phyloP scores from a whole-genome alignment of 2,113 vertebrate species.

The Taurulus bubalis region DNA sequence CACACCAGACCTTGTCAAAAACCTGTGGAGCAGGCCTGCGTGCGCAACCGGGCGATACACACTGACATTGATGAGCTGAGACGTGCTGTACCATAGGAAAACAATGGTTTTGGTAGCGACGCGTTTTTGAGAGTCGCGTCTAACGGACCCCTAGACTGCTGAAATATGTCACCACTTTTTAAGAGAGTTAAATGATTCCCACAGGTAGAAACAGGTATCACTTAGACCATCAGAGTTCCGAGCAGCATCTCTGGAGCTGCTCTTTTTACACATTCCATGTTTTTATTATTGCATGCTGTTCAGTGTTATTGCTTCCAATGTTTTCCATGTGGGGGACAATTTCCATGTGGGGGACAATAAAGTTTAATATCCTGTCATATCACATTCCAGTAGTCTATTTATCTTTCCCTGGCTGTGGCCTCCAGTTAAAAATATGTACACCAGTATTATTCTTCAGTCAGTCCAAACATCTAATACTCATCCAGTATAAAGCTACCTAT shows the following conservation, averaged over 20 bases:
- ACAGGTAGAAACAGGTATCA: not conserved
- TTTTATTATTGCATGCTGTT: constrained; percentile 8
- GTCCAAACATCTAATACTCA: not conserved
- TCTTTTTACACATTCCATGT: not conserved
- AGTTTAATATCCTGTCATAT: constrained; percentile 10
- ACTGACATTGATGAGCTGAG: too few species aligned
- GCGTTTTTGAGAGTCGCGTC: too few species aligned
- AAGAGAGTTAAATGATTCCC: not conserved
- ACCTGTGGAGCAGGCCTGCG: too few species aligned
- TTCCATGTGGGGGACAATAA: constrained; percentile 22
- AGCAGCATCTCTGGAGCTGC: not conserved
- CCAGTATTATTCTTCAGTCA: not conserved
- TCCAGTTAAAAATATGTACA: not conserved
- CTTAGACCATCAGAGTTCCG: not conserved
- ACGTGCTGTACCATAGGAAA: too few species aligned
- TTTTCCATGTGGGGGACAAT: constrained; percentile 14
- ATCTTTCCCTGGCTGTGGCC: not conserved
- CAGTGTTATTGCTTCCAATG: not conserved
- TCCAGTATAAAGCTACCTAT: not conserved
- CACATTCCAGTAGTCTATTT: not conserved
- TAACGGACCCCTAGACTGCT: too few species aligned
- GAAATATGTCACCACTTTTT: not conserved
- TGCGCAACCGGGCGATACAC: too few species aligned
- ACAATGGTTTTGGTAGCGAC: too few species aligned
- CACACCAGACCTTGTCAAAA: too few species aligned